Evolutionary conservation across 2,888 invertebrate species (phyloP), one percentile per base, ranked within the genome.

Genomic region (Rhodophaea formosa): DNA sequence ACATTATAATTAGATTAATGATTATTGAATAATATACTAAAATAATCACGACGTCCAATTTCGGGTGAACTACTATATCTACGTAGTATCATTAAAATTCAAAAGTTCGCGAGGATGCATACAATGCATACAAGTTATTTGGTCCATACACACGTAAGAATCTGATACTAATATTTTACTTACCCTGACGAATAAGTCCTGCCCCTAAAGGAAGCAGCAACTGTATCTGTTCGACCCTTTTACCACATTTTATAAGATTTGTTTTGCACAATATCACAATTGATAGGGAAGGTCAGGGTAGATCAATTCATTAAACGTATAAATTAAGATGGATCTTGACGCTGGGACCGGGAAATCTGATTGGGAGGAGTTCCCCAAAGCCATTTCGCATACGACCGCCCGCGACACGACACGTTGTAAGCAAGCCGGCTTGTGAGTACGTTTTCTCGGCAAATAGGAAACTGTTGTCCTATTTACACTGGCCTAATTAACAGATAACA

Each of bases 371-470:
- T 10, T 14, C 47, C 15, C 15, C 32, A 29, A 32, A 30, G 14
- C 32, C 49, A 49, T 49, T 49, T 49, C 15, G 32, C 14, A 15
- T 32, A 14, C 30, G 49, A 10, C 49, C 15, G 49, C 32, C 32
- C 49, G 15, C 49, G 32, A 30, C 8, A 30, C 8, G 15, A 32
- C 32, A 49, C 49, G 49, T 30, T 30, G 7, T 14, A 30, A n/a
- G 35, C 35, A 39, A 39, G 39, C 39, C 39, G 39, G 6, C n/a
- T n/a, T 12, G 39, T 12, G 39, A 39, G 39, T 39, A 12, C 39
- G n/a, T 39, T 39, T 39, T 39, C n/a, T n/a, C 39, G n/a, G 6
- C 39, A 39, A 39, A 12, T 39, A 12, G 10, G 39, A 12, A 39
- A n/a, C n/a, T n/a, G 3, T 39, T 39, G 32, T 32, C 7, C 32